A percentile compares a stretch with the other conserved stretches of the same genome.
Evolutionary conservation across 2,888 invertebrate species (phyloP).

Genomic region (Notocelia uddmanniana): DNA sequence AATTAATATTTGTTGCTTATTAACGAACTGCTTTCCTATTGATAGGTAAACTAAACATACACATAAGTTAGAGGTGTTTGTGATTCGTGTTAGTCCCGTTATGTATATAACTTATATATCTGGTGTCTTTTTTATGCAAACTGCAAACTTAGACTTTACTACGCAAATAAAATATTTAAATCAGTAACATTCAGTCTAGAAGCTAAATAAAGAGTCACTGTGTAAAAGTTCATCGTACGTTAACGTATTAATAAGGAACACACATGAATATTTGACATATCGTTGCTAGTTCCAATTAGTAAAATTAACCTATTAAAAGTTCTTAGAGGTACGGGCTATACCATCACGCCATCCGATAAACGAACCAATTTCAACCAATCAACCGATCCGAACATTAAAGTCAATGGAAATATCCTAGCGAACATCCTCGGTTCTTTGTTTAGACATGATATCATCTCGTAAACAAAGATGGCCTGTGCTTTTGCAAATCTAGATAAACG

Average conservation of each 20-base stretch:
- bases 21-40: neutral
- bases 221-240: too few relatives aligned
- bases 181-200: neutral
- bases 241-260: too few relatives aligned
- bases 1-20: neutral
- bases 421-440: slow-evolving; percentile 40
- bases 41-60: neutral
- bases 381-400: slow-evolving; percentile 12
- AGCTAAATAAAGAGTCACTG: too few relatives aligned
- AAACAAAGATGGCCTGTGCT: slow-evolving; percentile 41
- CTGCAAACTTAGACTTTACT: neutral
- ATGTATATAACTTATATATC: neutral
- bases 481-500: slow-evolving; percentile 45
- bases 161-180: too few relatives aligned
- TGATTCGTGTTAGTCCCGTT: neutral
- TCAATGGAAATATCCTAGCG: slow-evolving; percentile 38
- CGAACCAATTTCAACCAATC: slow-evolving; percentile 20
- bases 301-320: neutral
- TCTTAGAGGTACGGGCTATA: neutral
- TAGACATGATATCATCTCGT: slow-evolving; percentile 43
- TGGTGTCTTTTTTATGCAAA: neutral
- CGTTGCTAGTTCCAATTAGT: neutral
- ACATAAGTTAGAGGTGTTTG: neutral
- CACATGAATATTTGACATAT: too few relatives aligned
- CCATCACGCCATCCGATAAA: slow-evolving; percentile 13